Base-by-base conservation (phyloP, 2,797 vertebrate genomes). In the Chloroceryle amazona region DNA sequence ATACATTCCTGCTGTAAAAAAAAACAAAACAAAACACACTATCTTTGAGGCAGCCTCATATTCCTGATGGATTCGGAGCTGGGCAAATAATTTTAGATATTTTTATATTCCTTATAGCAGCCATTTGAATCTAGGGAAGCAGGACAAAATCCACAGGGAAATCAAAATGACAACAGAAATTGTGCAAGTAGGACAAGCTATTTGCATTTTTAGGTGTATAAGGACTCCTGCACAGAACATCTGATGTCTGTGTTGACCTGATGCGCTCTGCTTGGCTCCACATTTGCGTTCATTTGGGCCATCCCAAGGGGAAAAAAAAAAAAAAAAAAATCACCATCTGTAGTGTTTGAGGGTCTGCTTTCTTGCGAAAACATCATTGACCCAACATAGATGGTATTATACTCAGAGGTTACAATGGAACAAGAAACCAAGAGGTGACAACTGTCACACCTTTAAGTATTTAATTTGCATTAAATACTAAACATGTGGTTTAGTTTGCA, bases 141-240 rank as follows among this genome's bases (percentile, higher is more conserved):
- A 39, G 55, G 26, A 25, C 37, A 66, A 72, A 82, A 82, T 46
- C 62, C 28, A 22, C 2, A 6, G 47, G 54, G 10, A 74, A 84
- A 79, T 42, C 54, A 51, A 83, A 92, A 49, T 1, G 23, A 10
- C 39, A 28, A 18, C 21, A 31, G 28, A 12, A 70, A 41, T 14
- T 0, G 19, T 37, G 33, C 0, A 25, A 26, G n/a, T 3, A 49
- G 26, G 63, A 6, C 10, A 65, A 41, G 3, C 13, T 0, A 3
- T 29, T 1, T 13, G 33, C 21, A 23, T 58, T 63, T 84, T 70
- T 31, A 3, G 23, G 51, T 51, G 5, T 0, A 6, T 25, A 29
- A n/a, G 11, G 41, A 54, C 44, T 60, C 46, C 52, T 13, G 18
- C 31, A 21, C 8, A 29, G 18, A 58, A 18, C 13, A 22, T 3